Percentiles rank a stretch among this genome's conserved stretches.
Evolutionary conservation across 2,797 vertebrate genomes (phyloP).

Genomic region (Chaetophractus vellerosus): DNA sequence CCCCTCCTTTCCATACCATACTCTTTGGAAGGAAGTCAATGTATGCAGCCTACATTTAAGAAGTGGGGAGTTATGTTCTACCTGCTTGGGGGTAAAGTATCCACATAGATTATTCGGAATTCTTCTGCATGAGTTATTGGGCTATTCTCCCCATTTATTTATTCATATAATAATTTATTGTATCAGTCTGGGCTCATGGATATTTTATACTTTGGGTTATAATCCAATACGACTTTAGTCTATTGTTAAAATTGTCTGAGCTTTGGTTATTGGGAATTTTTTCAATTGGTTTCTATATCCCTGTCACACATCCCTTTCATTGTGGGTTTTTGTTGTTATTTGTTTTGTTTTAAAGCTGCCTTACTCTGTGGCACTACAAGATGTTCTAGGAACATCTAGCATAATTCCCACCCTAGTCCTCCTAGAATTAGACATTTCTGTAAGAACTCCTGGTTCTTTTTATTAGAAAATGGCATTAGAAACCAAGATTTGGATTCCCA

Average conservation of each 20-base stretch:
- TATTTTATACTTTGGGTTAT: slow-evolving; percentile 56
- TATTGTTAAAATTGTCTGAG: slow-evolving; percentile 22
- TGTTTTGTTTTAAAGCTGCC: not conserved
- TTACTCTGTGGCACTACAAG: not conserved
- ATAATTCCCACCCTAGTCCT: not conserved
- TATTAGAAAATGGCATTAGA: not conserved
- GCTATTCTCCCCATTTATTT: not conserved
- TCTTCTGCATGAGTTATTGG: not conserved
- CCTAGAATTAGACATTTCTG: slow-evolving; percentile 20
- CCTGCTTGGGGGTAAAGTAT: not conserved
- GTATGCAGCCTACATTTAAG: not conserved
- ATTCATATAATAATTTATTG: not conserved
- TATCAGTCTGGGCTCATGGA: not conserved
- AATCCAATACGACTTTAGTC: slow-evolving; percentile 60
- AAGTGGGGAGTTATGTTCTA: not conserved
- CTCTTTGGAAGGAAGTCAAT: slow-evolving; percentile 17
- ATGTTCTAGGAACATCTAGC: not conserved
- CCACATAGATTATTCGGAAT: slow-evolving; percentile 5
- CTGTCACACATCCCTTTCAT: not conserved
- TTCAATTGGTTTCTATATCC: not conserved
- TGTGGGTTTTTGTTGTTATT: not conserved
- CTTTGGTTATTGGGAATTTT: not conserved
- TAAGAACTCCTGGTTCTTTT: slow-evolving; percentile 19
- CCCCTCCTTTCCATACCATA: not conserved
- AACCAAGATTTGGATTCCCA: not conserved